Evolutionary conservation across 2,888 invertebrate genomes (phyloP).

Genomic region (Papilio demoleus): DNA sequence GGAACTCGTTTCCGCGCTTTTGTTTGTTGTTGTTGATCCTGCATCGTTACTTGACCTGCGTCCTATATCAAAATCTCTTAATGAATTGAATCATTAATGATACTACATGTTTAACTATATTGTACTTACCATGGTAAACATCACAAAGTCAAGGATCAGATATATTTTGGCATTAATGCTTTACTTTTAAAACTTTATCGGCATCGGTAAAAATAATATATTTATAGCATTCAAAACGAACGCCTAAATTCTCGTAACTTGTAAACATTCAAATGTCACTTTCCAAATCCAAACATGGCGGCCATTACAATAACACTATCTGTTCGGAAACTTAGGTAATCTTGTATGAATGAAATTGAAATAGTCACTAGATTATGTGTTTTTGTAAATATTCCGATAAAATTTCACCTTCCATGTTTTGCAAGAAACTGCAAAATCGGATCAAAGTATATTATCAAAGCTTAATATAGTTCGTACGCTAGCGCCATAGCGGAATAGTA

Average conservation of each 20-base stretch:
- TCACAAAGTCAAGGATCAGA: background rate
- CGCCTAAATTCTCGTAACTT: slow-evolving; percentile 3
- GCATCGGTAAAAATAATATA: background rate
- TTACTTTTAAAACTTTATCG: background rate
- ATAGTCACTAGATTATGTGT: no score
- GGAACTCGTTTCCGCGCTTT: slow-evolving; percentile 10
- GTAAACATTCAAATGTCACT: slow-evolving; percentile 10
- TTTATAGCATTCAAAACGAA: slow-evolving; percentile 6
- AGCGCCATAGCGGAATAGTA: background rate
- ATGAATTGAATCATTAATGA: background rate
- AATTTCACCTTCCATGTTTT: background rate
- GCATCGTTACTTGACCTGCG: slow-evolving; percentile 5
- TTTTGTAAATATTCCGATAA: background rate
- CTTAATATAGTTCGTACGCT: no score
- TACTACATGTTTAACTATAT: background rate
- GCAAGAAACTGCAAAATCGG: background rate
- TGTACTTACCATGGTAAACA: slow-evolving; percentile 1
- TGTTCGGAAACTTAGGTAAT: background rate
- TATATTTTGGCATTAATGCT: background rate
- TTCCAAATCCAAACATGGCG: slow-evolving; percentile 10
- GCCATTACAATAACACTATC: background rate
- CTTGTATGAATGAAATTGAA: background rate
- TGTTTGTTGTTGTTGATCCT: slow-evolving; percentile 14
- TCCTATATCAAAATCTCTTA: background rate
- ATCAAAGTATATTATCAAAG: background rate